These are phyloP conservation scores for Pionites leucogaster DNA, from an alignment of 2,113 vertebrate genomes.

Conservation along the genomic window DNA sequence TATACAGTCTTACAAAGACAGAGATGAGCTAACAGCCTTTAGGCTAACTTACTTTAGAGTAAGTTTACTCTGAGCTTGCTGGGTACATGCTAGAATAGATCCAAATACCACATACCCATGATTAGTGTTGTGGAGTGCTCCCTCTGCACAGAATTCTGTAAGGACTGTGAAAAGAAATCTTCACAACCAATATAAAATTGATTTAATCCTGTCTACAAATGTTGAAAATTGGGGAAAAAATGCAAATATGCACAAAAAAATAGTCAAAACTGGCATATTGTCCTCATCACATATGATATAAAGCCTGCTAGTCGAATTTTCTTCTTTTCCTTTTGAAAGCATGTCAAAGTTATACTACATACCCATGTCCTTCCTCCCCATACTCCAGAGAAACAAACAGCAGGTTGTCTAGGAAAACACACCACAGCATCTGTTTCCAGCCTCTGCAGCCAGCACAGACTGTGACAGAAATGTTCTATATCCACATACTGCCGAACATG, in stretches of 20 bases:
- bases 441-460: not conserved
- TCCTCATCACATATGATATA: not conserved
- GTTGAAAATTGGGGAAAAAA: not conserved
- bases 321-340: not conserved
- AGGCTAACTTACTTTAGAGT: too few species aligned
- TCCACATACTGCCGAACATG: not conserved
- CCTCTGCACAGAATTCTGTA: not conserved
- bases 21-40: not conserved
- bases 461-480: not conserved
- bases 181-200: not conserved
- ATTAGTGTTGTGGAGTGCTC: not conserved
- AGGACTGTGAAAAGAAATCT: not conserved
- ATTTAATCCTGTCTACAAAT: not conserved
- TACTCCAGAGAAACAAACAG: not conserved
- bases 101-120: not conserved
- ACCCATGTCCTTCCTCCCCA: not conserved
- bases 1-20: not conserved
- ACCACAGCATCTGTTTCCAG: not conserved
- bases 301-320: not conserved
- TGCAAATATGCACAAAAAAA: not conserved
- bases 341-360: not conserved
- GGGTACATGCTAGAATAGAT: not conserved
- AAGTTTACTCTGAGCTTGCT: not conserved
- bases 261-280: not conserved
- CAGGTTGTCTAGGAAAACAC: not conserved